These are phyloP conservation scores for Acropora yongei DNA, from an alignment of 64 coral and sea anemone species.

Conservation along the genomic window DNA sequence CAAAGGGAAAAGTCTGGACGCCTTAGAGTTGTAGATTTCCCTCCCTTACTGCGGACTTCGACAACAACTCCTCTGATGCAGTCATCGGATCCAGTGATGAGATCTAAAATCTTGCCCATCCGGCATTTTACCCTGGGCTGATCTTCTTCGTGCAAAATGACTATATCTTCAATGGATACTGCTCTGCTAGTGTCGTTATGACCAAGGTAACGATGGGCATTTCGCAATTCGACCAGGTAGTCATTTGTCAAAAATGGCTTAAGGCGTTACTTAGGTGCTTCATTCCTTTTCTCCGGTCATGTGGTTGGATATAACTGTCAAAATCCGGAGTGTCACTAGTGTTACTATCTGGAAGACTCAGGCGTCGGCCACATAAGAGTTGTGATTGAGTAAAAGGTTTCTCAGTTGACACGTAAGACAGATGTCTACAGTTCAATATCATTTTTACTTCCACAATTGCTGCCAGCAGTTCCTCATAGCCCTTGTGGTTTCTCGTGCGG, in stretches of 20 bases:
- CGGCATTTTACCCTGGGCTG: constrained; percentile 3
- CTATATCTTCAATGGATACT: constrained; percentile 6
- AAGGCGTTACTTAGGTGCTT: neutral
- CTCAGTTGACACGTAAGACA: neutral
- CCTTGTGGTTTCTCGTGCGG: neutral
- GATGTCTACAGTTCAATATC: constrained; percentile 3
- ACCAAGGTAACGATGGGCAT: too few species aligned
- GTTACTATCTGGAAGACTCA: neutral
- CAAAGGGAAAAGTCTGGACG: constrained; percentile 6
- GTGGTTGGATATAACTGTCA: neutral
- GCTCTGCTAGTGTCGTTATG: neutral
- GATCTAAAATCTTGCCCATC: constrained; percentile 1
- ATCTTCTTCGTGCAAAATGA: neutral
- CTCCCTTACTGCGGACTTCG: neutral
- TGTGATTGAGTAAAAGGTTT: constrained; percentile 2
- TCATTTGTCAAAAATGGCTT: neutral
- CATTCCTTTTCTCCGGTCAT: neutral
- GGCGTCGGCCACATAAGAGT: neutral
- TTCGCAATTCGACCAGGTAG: neutral
- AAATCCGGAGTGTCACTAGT: neutral
- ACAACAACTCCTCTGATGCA: constrained; percentile 1
- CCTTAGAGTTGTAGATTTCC: neutral
- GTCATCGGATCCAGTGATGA: constrained; percentile 10
- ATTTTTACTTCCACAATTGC: constrained; percentile 22
- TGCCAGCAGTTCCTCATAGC: constrained; percentile 9